Evolutionary conservation across 2,888 invertebrate species (phyloP).

Genomic region (Cantharis nigra): DNA sequence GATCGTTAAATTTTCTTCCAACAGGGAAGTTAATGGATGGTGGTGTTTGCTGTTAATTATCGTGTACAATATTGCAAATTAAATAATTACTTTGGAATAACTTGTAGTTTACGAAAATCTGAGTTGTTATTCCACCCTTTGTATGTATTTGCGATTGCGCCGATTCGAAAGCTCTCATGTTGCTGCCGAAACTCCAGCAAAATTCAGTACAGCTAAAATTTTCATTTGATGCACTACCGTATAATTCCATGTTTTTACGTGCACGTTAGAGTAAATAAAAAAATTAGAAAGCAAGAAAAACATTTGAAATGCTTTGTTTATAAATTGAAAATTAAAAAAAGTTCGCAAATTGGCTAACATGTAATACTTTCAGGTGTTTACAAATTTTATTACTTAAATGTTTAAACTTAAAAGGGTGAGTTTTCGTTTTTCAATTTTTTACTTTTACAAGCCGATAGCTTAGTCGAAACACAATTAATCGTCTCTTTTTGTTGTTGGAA

Average conservation of each 20-base stretch:
- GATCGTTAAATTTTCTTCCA: neutral
- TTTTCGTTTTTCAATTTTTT: neutral
- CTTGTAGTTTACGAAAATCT: neutral
- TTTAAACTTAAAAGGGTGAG: neutral
- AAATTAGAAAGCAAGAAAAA: neutral
- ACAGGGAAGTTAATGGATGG: neutral
- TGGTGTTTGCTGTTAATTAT: neutral
- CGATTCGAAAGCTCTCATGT: neutral
- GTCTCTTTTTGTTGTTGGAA: neutral
- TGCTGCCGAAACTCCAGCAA: neutral
- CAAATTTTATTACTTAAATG: neutral
- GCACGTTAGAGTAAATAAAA: neutral
- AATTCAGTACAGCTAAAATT: neutral
- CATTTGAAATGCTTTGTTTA: neutral
- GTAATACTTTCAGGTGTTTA: neutral
- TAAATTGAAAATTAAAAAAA: neutral
- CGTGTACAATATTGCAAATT: neutral
- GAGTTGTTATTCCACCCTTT: neutral
- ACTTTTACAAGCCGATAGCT: neutral
- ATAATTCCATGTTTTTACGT: neutral
- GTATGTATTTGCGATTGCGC: neutral
- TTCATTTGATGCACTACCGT: neutral
- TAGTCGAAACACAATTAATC: neutral
- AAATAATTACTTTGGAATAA: neutral
- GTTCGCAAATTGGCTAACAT: neutral